phyloP scores from a whole-genome alignment of 1,140 invertebrate species.

The Nasonia vitripennis region DNA sequence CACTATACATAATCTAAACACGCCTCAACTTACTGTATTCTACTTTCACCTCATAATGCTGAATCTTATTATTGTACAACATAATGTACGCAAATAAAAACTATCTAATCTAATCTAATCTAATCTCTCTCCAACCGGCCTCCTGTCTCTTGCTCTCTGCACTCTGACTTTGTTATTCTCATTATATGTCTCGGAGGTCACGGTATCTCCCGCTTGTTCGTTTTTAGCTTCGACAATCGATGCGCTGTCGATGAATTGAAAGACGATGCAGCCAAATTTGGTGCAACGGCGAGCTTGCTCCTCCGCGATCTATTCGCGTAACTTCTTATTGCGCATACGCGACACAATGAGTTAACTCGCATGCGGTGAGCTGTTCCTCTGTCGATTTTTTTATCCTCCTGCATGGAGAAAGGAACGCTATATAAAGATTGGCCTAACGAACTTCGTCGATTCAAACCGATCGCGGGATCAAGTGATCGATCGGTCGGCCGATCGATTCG shows the following conservation, averaged over 20 bases:
- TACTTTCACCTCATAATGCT: too few species aligned
- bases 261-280: not conserved
- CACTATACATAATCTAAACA: too few species aligned
- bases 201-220: not conserved
- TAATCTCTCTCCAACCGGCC: not conserved
- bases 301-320: too few species aligned
- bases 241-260: not conserved
- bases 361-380: too few species aligned
- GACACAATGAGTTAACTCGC: too few species aligned
- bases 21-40: too few species aligned
- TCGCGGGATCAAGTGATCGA: conserved; percentile 36
- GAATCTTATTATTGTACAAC: too few species aligned
- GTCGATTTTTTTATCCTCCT: not conserved
- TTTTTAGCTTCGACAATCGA: not conserved
- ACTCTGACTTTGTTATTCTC: conserved; percentile 40
- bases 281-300: too few species aligned
- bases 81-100: too few species aligned
- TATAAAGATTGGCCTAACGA: conserved; percentile 20
- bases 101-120: too few species aligned
- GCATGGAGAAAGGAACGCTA: not conserved
- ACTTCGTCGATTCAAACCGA: not conserved
- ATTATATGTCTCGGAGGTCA: not conserved
- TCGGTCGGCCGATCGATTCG: conserved; percentile 40
- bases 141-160: not conserved
- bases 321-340: too few species aligned